Evolutionary conservation across 1,140 invertebrate species (phyloP).

Genomic region (Trachelipus rathkii): DNA sequence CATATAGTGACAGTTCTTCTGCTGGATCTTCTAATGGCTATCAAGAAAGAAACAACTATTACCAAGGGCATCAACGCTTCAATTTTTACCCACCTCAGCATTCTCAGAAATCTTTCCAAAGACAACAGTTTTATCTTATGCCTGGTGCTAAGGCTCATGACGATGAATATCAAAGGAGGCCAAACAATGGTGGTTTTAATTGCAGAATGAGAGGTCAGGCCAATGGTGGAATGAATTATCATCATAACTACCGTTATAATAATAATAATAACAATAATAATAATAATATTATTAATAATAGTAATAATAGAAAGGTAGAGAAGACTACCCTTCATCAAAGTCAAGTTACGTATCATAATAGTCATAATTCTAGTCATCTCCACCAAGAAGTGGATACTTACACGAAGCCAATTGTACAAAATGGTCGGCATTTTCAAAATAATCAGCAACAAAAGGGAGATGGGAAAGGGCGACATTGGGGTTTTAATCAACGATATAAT

Average conservation of each 20-base stretch:
- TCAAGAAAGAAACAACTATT: not conserved
- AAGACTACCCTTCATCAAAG: not conserved
- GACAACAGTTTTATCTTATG: not conserved
- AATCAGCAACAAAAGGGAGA: not conserved
- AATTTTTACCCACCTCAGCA: conserved; percentile 19
- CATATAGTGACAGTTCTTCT: conserved; percentile 28
- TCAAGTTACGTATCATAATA: not conserved
- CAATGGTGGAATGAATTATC: not conserved
- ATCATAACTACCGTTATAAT: too few species aligned
- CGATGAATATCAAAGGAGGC: too few species aligned
- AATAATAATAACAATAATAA: too few species aligned
- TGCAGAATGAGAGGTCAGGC: not conserved
- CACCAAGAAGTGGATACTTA: not conserved
- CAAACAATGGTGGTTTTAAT: not conserved
- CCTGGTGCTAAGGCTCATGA: too few species aligned
- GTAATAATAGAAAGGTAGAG: not conserved
- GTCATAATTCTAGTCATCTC: conserved; percentile 2
- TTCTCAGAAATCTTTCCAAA: conserved; percentile 22
- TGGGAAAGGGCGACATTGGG: not conserved
- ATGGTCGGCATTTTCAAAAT: not conserved
- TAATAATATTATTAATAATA: too few species aligned
- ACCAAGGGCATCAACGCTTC: not conserved
- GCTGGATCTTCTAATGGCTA: conserved; percentile 26
- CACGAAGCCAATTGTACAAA: not conserved
- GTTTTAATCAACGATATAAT: conserved; percentile 20